Evolutionary conservation across 2,113 vertebrate genomes (phyloP), one percentile per base, ranked within the genome.

Genomic region (Hipposideros armiger): DNA sequence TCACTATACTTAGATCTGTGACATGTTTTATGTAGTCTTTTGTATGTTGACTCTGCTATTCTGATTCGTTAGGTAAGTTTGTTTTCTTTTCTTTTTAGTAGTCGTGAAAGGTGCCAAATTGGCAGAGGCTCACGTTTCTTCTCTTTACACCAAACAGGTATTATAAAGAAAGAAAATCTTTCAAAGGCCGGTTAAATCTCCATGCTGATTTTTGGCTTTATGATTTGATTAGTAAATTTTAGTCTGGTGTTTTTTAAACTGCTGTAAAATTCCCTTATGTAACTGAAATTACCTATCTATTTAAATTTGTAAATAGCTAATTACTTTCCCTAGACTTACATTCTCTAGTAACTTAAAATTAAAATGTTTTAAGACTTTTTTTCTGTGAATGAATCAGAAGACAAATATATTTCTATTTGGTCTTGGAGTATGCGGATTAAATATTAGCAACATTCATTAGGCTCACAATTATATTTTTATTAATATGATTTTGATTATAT

Each of bases 31-130:
- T 95, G 81, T 97, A 96, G 92, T 94, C 72, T 98, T 40, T 98
- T 98, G 91, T 96, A 97, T 97, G 73, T 96, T 97, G 40, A 93
- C 95, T 98, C 24, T 98, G 97, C 95, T 98, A 60, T 98, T 98
- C 90, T 97, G 88, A 96, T 97, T 98, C 88, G 97, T 96, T 97
- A 93, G 98, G 94, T 98, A 97, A 98, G 96, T 97, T 97, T 97
- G 96, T 96, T 91, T 92, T 97, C 98, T 98, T 95, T 97, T 98
- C 97, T 98, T 97, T 98, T 97, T 94, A 98, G 94, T 97, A 91
- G 66, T 87, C 97, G 95, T 97, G 97, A 98, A 98, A 93, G 81
- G 77, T 98, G 97, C 97, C 97, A 97, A 96, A 98, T 98, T 97
- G 97, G 97, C 97, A 98, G 97, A 97, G 97, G 97, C 98, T 97